Base-by-base conservation (phyloP, 2,797 vertebrate species). In the Halcyon smyrnensis region DNA sequence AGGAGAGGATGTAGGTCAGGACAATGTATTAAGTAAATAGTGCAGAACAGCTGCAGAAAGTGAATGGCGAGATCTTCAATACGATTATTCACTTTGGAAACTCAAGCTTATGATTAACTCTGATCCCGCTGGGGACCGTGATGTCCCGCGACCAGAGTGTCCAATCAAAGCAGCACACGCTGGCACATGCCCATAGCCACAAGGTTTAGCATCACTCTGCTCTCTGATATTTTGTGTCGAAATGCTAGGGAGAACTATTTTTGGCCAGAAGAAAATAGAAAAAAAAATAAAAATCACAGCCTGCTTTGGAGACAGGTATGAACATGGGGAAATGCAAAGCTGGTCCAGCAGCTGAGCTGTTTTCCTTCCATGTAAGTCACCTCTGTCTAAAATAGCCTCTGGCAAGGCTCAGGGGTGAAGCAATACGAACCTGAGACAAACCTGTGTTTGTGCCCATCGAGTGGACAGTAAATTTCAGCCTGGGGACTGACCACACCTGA, bases 31-130 rank as follows among this genome's bases (percentile, higher is more conserved):
- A 96, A 95, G 93, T 85, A 95, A 96, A 94, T 85, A 93, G 90
- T 95, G 93, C 90, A 95, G 95, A 95, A 94, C 77, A 91, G 92
- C 41, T 12, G 0, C 65, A 76, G 95, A 96, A 97, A 95, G 93
- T 95, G 94, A 96, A 94, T 93, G 90, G 88, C 3, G 16, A 89
- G 93, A 91, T 96, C 94, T 89, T 69, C 95, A 97, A 94, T 92
- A 34, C 50, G 89, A 97, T 97, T 95, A 94, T 84, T 96, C 96
- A 81, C 92, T 96, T 94, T 95, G 94, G 96, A 94, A 94, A 95
- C 90, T 76, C 82, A 75, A 67, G 91, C 91, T 94, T 89, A 78
- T 89, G 94, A 95, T 95, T 94, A 95, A 93, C 78, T 87, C 78
- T 77, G 78, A 92, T 95, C 89, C 87, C 0, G 4, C 89, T 85